Percentiles rank a stretch among this genome's conserved stretches.
phyloP scores from a whole-genome alignment of 2,113 vertebrate species.

The Amblyopsis rosae region DNA sequence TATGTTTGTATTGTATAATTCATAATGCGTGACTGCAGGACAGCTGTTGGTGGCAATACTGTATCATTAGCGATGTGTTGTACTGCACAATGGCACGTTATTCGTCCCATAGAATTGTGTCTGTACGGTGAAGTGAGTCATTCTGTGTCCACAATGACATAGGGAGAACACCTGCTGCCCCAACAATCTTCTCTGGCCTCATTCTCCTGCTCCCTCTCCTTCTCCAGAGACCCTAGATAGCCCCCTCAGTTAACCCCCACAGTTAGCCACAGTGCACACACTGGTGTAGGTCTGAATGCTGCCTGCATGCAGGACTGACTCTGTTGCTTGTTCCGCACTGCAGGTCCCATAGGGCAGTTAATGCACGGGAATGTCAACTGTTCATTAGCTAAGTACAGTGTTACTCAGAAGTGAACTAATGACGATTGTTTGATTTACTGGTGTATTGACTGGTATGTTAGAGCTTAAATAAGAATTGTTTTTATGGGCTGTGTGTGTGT shows the following conservation, averaged over 20 bases:
- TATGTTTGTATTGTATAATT: neutral
- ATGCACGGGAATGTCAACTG: neutral
- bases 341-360: constrained; percentile 25
- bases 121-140: neutral
- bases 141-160: constrained; percentile 7
- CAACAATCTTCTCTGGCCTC: constrained; percentile 36
- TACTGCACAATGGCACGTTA: neutral
- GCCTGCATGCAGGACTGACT: too few relatives aligned
- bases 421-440: neutral
- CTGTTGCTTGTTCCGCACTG: constrained; percentile 3
- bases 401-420: neutral
- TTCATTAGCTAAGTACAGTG: neutral
- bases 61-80: neutral
- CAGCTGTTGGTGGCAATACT: neutral
- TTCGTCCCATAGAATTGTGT: constrained; percentile 10
- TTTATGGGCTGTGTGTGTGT: constrained; percentile 10
- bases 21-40: constrained; percentile 5
- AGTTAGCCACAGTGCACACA: too few relatives aligned
- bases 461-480: neutral
- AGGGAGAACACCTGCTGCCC: constrained; percentile 46
- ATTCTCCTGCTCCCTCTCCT: constrained; percentile 27
- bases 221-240: constrained; percentile 10
- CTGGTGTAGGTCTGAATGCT: constrained; percentile 1
- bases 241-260: too few relatives aligned
- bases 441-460: neutral